Percentiles rank a stretch among this genome's conserved stretches.
Conservation (phyloP, 2,797 vertebrate genomes). For the Microctenopoma lineatum region DNA sequence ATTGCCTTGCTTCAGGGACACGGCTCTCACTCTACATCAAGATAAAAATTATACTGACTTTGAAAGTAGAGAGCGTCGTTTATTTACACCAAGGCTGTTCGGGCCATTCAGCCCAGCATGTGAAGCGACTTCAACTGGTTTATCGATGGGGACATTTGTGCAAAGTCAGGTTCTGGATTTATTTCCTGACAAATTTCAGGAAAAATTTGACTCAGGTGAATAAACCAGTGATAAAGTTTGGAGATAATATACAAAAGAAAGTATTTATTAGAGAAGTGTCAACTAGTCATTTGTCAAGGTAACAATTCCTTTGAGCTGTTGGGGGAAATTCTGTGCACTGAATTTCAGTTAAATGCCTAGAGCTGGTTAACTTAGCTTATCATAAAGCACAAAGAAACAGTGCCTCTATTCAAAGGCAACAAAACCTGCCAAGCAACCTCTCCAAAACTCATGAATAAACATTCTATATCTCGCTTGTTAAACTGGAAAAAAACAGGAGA, state of each 20-base stretch:
- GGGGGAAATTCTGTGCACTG: no score
- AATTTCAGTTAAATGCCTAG: neutral
- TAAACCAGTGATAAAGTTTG: constrained; percentile 16
- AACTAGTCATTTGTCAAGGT: no score
- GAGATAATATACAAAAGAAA: constrained; percentile 11
- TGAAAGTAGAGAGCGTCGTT: constrained; percentile 47
- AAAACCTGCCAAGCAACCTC: neutral
- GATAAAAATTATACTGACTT: constrained; percentile 62
- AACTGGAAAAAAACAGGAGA: no score
- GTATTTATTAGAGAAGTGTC: neutral
- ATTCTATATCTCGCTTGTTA: no score
- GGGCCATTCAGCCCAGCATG: constrained; percentile 26
- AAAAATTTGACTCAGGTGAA: constrained; percentile 10
- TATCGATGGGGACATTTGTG: constrained; percentile 31
- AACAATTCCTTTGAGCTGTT: neutral
- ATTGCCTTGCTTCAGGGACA: constrained; percentile 62
- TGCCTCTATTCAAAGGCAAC: neutral
- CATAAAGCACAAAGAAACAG: neutral
- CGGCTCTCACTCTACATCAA: constrained; percentile 45
- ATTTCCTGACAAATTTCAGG: constrained; percentile 9
- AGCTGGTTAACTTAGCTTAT: constrained; percentile 6
- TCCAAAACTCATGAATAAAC: no score
- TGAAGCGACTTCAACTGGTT: constrained; percentile 32
- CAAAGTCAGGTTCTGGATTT: constrained; percentile 25
- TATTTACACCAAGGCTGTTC: constrained; percentile 44